These are phyloP conservation scores for Napeogenes sylphis DNA, from an alignment of 2,888 invertebrate species.

Conservation along the genomic window DNA sequence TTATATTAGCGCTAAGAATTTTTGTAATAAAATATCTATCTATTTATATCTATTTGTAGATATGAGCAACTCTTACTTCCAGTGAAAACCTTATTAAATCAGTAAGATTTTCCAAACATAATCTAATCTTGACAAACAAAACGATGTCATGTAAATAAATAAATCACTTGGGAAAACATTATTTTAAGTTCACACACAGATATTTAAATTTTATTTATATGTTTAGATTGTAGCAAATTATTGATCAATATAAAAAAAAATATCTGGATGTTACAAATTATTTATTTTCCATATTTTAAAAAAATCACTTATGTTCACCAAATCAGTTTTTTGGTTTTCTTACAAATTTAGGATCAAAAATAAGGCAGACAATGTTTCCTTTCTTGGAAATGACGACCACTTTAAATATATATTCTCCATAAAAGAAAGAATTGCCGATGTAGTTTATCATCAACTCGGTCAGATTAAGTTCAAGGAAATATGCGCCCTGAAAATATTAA, in stretches of 20 bases:
- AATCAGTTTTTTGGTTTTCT: conserved; percentile 27
- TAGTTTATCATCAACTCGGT: conserved; percentile 33
- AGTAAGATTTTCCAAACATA: too few relatives aligned
- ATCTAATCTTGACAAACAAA: too few relatives aligned
- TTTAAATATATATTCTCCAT: conserved; percentile 38
- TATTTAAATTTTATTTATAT: too few relatives aligned
- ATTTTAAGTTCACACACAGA: too few relatives aligned
- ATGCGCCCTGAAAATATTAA: conserved; percentile 34
- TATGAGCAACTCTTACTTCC: too few relatives aligned
- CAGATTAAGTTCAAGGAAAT: conserved; percentile 31
- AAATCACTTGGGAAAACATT: too few relatives aligned
- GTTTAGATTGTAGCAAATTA: too few relatives aligned
- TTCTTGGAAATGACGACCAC: conserved; percentile 33
- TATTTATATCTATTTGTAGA: too few relatives aligned
- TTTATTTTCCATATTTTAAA: not conserved
- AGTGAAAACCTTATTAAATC: too few relatives aligned
- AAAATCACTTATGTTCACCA: not conserved
- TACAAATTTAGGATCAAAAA: conserved; percentile 33
- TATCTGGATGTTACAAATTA: not conserved
- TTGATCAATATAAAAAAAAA: not conserved
- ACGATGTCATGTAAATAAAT: too few relatives aligned
- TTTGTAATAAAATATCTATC: too few relatives aligned
- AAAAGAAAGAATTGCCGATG: conserved; percentile 39
- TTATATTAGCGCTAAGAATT: too few relatives aligned
- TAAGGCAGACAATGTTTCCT: conserved; percentile 37